Evolutionary conservation across 2,888 invertebrate species (phyloP).

Genomic region (Onthophagus sagittarius): DNA sequence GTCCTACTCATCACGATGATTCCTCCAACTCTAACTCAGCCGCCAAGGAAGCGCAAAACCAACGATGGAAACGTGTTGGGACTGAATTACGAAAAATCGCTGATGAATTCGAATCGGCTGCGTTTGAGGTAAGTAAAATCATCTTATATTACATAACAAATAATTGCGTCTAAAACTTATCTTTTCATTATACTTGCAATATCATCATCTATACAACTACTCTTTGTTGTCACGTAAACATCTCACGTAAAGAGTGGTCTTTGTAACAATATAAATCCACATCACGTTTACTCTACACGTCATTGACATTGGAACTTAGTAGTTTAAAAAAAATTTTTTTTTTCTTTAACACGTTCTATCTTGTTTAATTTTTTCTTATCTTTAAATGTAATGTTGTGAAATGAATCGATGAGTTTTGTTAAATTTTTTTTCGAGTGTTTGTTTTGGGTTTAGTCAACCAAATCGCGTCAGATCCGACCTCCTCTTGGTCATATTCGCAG

Average conservation of each 20-base stretch:
- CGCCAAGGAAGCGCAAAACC: conserved; percentile 31
- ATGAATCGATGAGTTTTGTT: background rate
- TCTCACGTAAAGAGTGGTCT: background rate
- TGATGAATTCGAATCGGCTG: conserved; percentile 32
- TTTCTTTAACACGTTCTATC: conserved; percentile 8
- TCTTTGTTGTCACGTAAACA: background rate
- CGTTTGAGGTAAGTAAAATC: conserved; percentile 25
- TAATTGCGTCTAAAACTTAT: no score
- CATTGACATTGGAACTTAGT: background rate
- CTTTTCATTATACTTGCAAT: no score
- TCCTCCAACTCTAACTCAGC: background rate
- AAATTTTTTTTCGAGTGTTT: background rate
- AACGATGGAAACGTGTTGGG: conserved; percentile 42
- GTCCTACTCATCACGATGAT: background rate
- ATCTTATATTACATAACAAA: background rate
- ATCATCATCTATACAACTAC: no score
- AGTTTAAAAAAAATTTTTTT: background rate
- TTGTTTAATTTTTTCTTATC: background rate
- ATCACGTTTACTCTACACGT: background rate
- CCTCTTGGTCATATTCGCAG: background rate
- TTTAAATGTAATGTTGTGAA: no score
- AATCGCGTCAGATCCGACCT: conserved; percentile 5
- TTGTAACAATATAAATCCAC: background rate
- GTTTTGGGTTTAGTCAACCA: conserved; percentile 18
- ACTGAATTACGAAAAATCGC: conserved; percentile 34